These are phyloP conservation scores for Orchesella flavescens DNA, from an alignment of 2,888 invertebrate species.

Conservation along the genomic window DNA sequence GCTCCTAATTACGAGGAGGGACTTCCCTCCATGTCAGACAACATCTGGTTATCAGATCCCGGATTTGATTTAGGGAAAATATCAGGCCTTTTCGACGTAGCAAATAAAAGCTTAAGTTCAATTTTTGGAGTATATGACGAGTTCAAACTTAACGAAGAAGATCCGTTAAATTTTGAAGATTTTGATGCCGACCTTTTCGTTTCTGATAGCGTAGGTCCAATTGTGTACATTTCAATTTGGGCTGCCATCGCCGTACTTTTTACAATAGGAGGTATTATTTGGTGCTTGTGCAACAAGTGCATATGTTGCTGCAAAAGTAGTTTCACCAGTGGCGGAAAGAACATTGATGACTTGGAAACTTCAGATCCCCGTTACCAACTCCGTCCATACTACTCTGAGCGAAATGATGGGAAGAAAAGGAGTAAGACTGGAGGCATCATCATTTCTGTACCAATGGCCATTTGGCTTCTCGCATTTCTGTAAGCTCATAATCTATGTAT, in stretches of 20 bases:
- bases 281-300: constrained; percentile 30
- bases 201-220: constrained; percentile 6
- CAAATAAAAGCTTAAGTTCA: not conserved
- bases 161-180: constrained; percentile 15
- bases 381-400: constrained; percentile 22
- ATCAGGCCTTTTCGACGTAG: constrained; percentile 1
- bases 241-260: not conserved
- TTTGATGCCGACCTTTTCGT: not conserved
- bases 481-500: constrained; percentile 18
- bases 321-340: constrained; percentile 3
- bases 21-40: no score
- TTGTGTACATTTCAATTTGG: not conserved
- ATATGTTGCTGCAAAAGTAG: constrained; percentile 28
- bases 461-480: constrained; percentile 32
- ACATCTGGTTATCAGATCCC: not conserved
- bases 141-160: constrained; percentile 11
- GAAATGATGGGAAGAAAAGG: constrained; percentile 1
- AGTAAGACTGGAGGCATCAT: not conserved
- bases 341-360: not conserved
- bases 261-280: not conserved
- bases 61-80: constrained; percentile 25
- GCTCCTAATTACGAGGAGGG: no score
- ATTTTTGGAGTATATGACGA: constrained; percentile 1
- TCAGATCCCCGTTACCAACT: not conserved
- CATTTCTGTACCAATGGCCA: constrained; percentile 15